phyloP scores from a whole-genome alignment of 2,888 invertebrate genomes.

The Acanthosepion lycidas region DNA sequence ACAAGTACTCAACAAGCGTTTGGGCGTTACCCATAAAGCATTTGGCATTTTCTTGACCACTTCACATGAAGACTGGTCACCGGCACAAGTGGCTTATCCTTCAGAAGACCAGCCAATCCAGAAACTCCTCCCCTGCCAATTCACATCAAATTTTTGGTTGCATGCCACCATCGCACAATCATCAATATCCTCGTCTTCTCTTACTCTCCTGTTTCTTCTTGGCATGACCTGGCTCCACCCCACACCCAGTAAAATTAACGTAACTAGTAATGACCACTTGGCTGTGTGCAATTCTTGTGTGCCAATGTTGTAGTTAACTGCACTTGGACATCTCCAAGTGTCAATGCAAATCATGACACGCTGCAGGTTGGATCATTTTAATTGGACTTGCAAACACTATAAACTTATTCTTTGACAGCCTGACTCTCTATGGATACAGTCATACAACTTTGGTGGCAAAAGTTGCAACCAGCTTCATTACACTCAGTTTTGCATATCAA shows the following conservation, averaged over 20 bases:
- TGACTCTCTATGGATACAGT: background rate
- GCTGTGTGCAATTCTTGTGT: background rate
- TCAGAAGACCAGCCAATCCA: constrained; percentile 4
- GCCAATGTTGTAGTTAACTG: background rate
- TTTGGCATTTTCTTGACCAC: constrained; percentile 24
- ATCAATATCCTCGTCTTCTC: background rate
- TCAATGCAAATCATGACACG: background rate
- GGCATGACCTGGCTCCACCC: no score
- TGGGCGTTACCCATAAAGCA: background rate
- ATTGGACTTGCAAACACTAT: background rate
- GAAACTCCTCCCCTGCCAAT: background rate
- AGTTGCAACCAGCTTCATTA: background rate
- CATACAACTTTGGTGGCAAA: background rate
- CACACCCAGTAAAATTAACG: background rate
- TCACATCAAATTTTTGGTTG: background rate
- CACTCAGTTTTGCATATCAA: background rate
- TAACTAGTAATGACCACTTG: background rate
- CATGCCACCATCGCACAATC: background rate
- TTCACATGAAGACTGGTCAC: background rate
- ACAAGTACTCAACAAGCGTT: background rate
- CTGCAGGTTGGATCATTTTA: background rate
- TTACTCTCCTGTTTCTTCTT: background rate
- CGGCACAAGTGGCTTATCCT: background rate
- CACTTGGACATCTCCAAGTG: background rate
- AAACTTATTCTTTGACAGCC: background rate